Conservation (phyloP, 2,113 vertebrate genomes). For the Alligator mississippiensis region DNA sequence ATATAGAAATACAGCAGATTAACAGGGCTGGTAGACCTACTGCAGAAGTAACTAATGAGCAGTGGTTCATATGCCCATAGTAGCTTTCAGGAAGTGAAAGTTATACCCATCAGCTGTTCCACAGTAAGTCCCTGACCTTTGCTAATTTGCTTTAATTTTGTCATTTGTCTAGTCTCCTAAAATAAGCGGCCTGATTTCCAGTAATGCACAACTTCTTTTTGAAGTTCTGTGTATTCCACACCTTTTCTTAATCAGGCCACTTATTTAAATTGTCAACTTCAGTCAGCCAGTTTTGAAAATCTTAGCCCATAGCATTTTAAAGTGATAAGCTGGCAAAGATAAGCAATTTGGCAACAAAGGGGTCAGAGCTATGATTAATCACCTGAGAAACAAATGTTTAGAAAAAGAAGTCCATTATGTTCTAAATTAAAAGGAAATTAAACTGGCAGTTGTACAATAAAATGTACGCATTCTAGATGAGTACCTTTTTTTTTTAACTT, state of each 20-base stretch:
- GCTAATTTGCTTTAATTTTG: no score
- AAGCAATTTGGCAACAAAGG: neutral
- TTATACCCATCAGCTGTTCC: no score
- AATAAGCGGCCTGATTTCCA: neutral
- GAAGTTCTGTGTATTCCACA: fast-evolving
- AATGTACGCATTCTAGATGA: neutral
- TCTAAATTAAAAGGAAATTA: neutral
- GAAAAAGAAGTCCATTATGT: neutral
- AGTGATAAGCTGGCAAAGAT: neutral
- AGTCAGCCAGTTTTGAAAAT: neutral
- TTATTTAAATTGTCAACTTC: neutral
- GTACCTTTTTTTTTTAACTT: neutral
- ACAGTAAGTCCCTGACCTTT: no score
- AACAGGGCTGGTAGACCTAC: no score
- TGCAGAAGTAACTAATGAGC: no score
- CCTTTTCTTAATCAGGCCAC: neutral
- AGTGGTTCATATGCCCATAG: no score
- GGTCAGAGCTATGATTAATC: neutral
- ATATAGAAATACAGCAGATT: no score
- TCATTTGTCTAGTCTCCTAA: neutral
- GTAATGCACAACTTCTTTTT: fast-evolving
- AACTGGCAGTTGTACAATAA: neutral
- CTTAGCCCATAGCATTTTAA: neutral
- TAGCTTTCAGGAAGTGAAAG: no score
- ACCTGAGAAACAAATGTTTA: neutral